A percentile compares a stretch with the other conserved stretches of the same genome.
Conservation (phyloP, 2,797 vertebrate genomes). For the Hoplostethus mediterraneus region DNA sequence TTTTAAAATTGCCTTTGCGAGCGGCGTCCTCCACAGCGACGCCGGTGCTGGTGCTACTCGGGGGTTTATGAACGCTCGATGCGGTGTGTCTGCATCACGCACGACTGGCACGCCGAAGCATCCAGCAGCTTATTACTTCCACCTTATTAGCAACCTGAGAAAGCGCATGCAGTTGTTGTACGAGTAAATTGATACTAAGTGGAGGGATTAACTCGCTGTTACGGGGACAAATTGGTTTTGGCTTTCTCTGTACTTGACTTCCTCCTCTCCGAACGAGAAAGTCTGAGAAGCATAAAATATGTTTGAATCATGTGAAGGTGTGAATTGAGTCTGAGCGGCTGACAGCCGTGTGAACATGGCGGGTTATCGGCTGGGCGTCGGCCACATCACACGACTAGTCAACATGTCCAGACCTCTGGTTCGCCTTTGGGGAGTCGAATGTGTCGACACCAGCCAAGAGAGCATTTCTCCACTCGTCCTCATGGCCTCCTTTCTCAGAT, state of each 20-base stretch:
- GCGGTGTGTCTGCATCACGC: constrained; percentile 72
- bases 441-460: constrained; percentile 17
- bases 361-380: constrained; percentile 6
- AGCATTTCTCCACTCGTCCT: constrained; percentile 9
- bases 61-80: constrained; percentile 53
- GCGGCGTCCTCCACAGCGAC: constrained; percentile 38
- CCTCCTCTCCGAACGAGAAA: constrained; percentile 29
- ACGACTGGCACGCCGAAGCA: constrained; percentile 68
- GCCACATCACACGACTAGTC: constrained; percentile 21
- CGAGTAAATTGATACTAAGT: constrained; percentile 78
- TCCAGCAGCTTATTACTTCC: constrained; percentile 78
- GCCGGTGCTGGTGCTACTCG: constrained; percentile 45
- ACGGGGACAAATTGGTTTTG: constrained; percentile 63
- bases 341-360: constrained; percentile 15
- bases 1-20: constrained; percentile 49
- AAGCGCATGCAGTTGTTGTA: constrained; percentile 67
- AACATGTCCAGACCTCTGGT: constrained; percentile 47
- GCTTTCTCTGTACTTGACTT: constrained; percentile 43
- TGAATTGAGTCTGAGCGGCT: constrained; percentile 19
- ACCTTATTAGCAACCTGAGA: constrained; percentile 77
- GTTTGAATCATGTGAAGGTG: not conserved
- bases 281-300: constrained; percentile 53
- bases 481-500: not conserved
- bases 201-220: constrained; percentile 65
- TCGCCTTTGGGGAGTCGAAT: constrained; percentile 44